Evolutionary conservation across 92 coral and sea anemone genomes (phyloP).

Genomic region (Parazoanthus atlanticus): DNA sequence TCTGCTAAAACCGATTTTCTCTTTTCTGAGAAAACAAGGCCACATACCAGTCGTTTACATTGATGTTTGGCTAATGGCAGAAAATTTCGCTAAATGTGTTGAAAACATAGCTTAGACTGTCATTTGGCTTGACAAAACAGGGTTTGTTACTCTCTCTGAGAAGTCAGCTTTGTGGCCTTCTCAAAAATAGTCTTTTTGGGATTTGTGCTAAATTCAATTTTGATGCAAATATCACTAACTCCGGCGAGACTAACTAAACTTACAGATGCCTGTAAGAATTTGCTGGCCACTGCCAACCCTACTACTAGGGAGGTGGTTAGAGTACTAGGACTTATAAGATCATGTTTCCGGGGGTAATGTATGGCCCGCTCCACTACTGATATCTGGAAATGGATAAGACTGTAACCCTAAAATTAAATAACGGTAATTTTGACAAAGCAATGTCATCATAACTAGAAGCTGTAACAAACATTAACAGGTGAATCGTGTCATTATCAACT

Average conservation of each 20-base stretch:
- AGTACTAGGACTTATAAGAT: too few species aligned
- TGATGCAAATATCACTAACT: constrained; percentile 48
- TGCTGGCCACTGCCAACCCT: not conserved
- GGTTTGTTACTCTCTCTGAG: constrained; percentile 1
- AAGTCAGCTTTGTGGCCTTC: constrained; percentile 37
- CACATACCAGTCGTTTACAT: too few species aligned
- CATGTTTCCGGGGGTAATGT: not conserved
- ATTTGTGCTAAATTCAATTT: constrained; percentile 44
- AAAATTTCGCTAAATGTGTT: not conserved
- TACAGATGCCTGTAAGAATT: not conserved
- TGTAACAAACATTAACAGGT: not conserved
- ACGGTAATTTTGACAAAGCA: not conserved
- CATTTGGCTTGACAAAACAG: not conserved
- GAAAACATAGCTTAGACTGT: not conserved
- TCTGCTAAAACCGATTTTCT: too few species aligned
- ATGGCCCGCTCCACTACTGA: not conserved
- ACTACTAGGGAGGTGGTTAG: not conserved
- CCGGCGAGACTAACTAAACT: constrained; percentile 15
- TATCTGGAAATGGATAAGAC: not conserved
- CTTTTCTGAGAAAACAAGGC: too few species aligned
- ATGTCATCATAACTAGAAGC: not conserved
- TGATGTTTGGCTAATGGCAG: not conserved
- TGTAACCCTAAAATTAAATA: not conserved
- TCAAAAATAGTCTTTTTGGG: constrained; percentile 48
- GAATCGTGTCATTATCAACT: not conserved